Evolutionary conservation across 92 coral and sea anemone genomes (phyloP).

Genomic region (Phenganax marumi): DNA sequence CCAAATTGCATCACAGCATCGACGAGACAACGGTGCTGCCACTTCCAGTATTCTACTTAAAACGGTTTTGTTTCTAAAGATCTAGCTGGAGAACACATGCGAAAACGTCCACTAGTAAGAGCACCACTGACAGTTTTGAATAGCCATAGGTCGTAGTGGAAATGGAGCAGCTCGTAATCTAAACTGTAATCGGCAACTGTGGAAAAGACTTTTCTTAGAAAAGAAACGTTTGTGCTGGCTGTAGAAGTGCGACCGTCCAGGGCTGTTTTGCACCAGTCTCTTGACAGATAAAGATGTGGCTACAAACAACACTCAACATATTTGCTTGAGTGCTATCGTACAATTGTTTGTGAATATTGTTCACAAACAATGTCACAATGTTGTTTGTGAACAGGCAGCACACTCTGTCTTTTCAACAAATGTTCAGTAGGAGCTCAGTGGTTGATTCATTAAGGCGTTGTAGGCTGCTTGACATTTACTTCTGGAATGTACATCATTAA

Average conservation of each 20-base stretch:
- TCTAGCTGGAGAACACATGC: constrained; percentile 21
- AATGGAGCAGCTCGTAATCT: constrained; percentile 25
- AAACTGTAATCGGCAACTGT: background rate
- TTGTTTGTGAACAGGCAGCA: background rate
- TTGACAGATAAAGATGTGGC: constrained; percentile 10
- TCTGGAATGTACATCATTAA: background rate
- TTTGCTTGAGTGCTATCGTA: background rate
- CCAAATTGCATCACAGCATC: constrained; percentile 42
- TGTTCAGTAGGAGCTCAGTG: background rate
- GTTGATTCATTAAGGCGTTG: background rate
- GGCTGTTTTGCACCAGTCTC: background rate
- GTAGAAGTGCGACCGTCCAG: background rate
- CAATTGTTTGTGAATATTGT: no score
- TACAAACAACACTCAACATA: constrained; percentile 8
- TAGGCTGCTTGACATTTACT: background rate
- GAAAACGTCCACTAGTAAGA: constrained; percentile 1
- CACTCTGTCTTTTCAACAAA: background rate
- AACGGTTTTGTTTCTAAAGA: constrained; percentile 23
- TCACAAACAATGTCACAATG: no score
- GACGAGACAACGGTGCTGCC: constrained; percentile 24
- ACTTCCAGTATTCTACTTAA: constrained; percentile 15
- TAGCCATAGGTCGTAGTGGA: constrained; percentile 37
- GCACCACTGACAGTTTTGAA: constrained; percentile 43
- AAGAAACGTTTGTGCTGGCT: background rate
- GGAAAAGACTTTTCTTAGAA: background rate